Evolutionary conservation across 2,113 vertebrate genomes (phyloP), one percentile per base, ranked within the genome.

Genomic region (Dasyprocta punctata): DNA sequence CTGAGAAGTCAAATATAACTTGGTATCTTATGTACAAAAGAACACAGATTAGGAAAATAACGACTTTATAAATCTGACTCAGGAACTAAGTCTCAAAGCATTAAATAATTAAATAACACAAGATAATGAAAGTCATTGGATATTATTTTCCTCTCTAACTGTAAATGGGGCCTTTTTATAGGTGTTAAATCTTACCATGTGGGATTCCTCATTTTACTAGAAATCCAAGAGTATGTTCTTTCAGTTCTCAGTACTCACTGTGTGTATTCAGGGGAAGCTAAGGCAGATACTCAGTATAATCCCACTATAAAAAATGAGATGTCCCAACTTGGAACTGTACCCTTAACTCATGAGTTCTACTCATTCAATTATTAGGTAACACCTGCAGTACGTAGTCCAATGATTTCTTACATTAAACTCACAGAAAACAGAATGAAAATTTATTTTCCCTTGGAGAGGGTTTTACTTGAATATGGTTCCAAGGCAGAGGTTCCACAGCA

Each of bases 31-130:
- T 61, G 89, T 54, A 47, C 52, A 96, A 94, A 83, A 54, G 98
- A 95, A 97, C 95, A 95, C 86, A 97, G 54, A 49, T 56, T 94
- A 75, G 73, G 65, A 89, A 92, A 97, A 92, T 69, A 8, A 0
- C 75, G 83, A 61, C 81, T 94, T 67, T 96, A 88, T 89, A 95
- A 97, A 95, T 61, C 81, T 75, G 96, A 83, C 77, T 96, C 90
- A 97, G 97, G 83, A 98, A 92, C 96, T 92, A n/a, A 67, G 95
- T 97, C 95, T 97, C 80, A 97, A 96, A 65, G 89, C 89, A 97
- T 96, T 97, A 98, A 98, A 98, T 98, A 97, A 98, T 88, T 96
- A 60, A 89, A 84, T 94, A 97, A 96, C 2, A 65, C 33, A 96
- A 77, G 52, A 89, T 47, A 61, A 96, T 9, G 2, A 78, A 91